Base-by-base conservation (phyloP, 2,888 invertebrate species). In the Agriopis aurantiaria region DNA sequence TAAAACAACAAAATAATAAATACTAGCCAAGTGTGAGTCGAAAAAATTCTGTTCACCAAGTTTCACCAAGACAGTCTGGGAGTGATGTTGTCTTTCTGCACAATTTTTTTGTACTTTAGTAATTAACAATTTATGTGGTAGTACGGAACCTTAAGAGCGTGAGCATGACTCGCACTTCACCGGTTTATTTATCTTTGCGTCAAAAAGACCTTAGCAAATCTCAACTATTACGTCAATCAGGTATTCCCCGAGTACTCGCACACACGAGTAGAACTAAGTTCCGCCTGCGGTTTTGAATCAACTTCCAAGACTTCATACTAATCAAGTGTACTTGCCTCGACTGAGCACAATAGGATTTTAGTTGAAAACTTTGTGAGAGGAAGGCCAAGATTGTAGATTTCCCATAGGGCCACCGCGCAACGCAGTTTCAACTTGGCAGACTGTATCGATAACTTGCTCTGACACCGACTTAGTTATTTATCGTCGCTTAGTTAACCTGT, bases 371-470 rank as follows among this genome's bases (percentile, higher is more conserved):
- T 93, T 92, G 92, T 93, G 92, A 93, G 88, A 82, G 86, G 85
- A 85, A 89, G 89, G 88, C 91, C 92, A 92, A 92, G 93, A 93
- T 92, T 91, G 90, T 82, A 91, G 88, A 93, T 93, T 94, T 94
- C 93, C 93, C 93, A 82, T 79, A 81, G 92, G 93, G 82, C 89
- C 80, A 85, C 88, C 86, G 83, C 90, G 89, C 81, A 85, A 88
- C 87, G 83, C 90, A 92, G 91, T 91, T 92, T 90, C 90, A 88
- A 93, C 88, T 93, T 91, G 74, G 84, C 82, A 85, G 88, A 89
- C 91, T 89, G 85, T 91, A 93, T 92, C 90, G 90, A 91, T 92
- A 91, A 92, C 88, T 92, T 89, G 80, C 81, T 83, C 86, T 86
- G 88, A 86, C 88, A 85, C 84, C 79, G 83, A 77, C 83, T 88